Conservation (phyloP, 2,888 invertebrate genomes). For the Cantharis lateralis region DNA sequence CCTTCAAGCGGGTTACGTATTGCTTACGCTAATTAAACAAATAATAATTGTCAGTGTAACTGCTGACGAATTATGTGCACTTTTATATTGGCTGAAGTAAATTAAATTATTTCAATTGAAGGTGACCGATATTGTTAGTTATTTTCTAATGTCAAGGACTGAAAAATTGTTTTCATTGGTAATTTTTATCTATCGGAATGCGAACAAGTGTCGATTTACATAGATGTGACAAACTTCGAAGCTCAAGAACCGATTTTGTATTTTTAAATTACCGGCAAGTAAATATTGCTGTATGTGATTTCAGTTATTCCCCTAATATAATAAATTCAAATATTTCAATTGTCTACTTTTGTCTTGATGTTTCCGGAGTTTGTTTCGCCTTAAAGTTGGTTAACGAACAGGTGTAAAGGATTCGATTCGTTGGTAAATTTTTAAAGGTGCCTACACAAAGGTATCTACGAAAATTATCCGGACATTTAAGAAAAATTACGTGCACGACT, state of each 20-base stretch:
- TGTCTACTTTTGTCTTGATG: not conserved
- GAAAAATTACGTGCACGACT: not conserved
- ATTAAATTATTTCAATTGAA: not conserved
- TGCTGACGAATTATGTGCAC: not conserved
- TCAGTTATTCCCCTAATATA: too few relatives aligned
- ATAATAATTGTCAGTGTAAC: not conserved
- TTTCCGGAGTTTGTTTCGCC: not conserved
- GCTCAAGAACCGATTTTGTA: not conserved
- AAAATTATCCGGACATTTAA: not conserved
- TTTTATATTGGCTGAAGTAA: not conserved
- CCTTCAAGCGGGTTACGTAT: not conserved
- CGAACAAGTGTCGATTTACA: not conserved
- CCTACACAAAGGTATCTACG: not conserved
- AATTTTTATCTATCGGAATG: not conserved
- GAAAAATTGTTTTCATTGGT: not conserved
- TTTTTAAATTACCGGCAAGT: too few relatives aligned
- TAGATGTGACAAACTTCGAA: not conserved
- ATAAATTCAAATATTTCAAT: too few relatives aligned
- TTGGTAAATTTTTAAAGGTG: not conserved
- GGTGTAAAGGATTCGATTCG: not conserved
- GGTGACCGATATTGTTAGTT: not conserved
- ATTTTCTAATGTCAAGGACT: not conserved
- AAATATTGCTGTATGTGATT: too few relatives aligned
- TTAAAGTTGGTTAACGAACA: not conserved
- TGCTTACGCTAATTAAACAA: not conserved